Conservation (phyloP, 2,113 vertebrate genomes). For the Hydrochoerus hydrochaeris region DNA sequence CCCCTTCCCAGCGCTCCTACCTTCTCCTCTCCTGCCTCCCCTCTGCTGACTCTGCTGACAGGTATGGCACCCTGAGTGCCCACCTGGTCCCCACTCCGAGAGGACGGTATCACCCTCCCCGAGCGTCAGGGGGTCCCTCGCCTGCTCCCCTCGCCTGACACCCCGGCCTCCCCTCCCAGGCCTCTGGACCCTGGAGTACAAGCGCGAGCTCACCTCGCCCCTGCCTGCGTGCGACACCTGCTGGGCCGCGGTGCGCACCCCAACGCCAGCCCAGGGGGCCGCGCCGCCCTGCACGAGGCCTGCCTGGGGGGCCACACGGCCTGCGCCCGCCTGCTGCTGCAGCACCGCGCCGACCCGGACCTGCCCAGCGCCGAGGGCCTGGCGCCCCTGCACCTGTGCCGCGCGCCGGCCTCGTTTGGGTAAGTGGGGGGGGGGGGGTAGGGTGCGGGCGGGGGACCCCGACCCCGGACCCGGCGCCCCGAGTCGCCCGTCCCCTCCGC, state of each 20-base stretch:
- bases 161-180: slow-evolving; percentile 73
- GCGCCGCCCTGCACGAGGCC: slow-evolving; percentile 86
- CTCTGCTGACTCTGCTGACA: background rate
- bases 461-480: background rate
- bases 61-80: rapidly evolving
- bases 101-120: background rate
- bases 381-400: slow-evolving; percentile 87
- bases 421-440: slow-evolving; percentile 56
- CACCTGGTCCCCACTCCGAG: background rate
- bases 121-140: background rate
- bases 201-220: slow-evolving; percentile 86
- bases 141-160: background rate
- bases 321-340: slow-evolving; percentile 86
- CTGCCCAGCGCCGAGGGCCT: slow-evolving; percentile 80
- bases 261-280: slow-evolving; percentile 83
- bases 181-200: slow-evolving; percentile 89
- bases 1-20: too few species aligned
- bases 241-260: slow-evolving; percentile 82
- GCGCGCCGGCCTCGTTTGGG: slow-evolving; percentile 70
- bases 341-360: slow-evolving; percentile 85
- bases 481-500: background rate
- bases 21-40: background rate
- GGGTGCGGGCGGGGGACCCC: too few species aligned
- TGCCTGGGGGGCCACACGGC: slow-evolving; percentile 80
- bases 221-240: slow-evolving; percentile 86